phyloP scores from a whole-genome alignment of 2,113 vertebrate species.

The Thamnophis sirtalis region DNA sequence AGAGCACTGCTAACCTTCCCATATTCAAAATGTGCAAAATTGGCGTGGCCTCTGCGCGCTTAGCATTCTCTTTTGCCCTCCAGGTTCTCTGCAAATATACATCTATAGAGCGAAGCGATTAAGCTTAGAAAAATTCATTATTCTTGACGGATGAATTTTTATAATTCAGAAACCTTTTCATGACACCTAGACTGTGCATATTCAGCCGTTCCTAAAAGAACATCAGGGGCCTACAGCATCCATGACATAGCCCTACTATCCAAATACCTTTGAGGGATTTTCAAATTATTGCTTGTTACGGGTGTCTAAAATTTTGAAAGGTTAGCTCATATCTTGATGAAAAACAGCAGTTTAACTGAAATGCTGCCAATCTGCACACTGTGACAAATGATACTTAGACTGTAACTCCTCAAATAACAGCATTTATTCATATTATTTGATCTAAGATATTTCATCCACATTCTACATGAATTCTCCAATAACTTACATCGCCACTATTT shows the following conservation, averaged over 20 bases:
- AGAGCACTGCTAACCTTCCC: slow-evolving; percentile 66
- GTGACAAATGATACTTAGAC: neutral
- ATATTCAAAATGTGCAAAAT: slow-evolving; percentile 62
- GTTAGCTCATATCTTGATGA: neutral
- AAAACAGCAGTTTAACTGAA: neutral
- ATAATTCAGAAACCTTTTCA: slow-evolving; percentile 48
- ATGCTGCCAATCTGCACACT: neutral
- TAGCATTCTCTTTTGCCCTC: slow-evolving; percentile 57
- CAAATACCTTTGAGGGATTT: slow-evolving; percentile 27
- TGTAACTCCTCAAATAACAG: neutral
- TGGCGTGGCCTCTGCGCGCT: slow-evolving; percentile 52
- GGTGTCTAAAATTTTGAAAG: neutral
- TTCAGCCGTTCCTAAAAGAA: slow-evolving; percentile 47
- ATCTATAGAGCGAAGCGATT: slow-evolving; percentile 33
- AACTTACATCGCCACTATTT: neutral
- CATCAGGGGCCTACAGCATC: slow-evolving; percentile 14
- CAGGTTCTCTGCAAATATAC: slow-evolving; percentile 42
- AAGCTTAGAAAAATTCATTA: slow-evolving; percentile 61
- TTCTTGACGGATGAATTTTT: slow-evolving; percentile 46
- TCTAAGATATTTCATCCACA: neutral
- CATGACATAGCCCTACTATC: slow-evolving; percentile 24
- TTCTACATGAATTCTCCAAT: neutral
- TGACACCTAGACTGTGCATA: slow-evolving; percentile 49
- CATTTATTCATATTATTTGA: neutral
- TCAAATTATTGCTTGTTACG: neutral